Base-by-base conservation (phyloP, 2,888 invertebrate genomes). In the Antheraea yamamai region DNA sequence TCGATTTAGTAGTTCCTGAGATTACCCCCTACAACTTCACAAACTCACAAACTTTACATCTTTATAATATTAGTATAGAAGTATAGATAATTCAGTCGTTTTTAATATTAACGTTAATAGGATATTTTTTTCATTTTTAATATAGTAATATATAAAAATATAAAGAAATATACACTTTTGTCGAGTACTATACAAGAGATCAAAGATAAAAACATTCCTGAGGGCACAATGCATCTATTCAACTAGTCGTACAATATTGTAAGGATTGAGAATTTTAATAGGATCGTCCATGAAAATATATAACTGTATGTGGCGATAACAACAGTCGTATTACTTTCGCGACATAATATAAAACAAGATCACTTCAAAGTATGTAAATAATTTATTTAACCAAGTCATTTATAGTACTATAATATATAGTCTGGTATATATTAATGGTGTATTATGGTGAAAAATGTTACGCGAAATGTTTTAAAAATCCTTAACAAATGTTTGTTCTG, bases 191-290 rank as follows among this genome's bases (percentile, higher is more conserved):
- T 51, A 72, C 72, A 78, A 84, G 82, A 86, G 86, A 88, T 88
- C 81, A 76, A 77, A 79, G 87, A 88, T 89, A 89, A 86, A 39
- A 81, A 80, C 85, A 85, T 88, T 89, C 87, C 85, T 83, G 81
- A 78, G 80, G 82, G 86, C 85, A 90, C 88, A 91, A 90, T 89
- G 86, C 84, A 78, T 85, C 84, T 84, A 88, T 89, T 89, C 86
- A 89, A 80, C 83, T 76, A 81, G 79, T 75, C 73, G 39, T 77
- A 79, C 84, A 81, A 84, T 84, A 80, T 58, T 58, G 64, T 81
- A 82, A 80, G 84, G 83, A 81, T 81, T 80, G 82, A 80, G 86
- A 84, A 88, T 87, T 82, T 87, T 87, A 88, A 88, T 89, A 80
- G 82, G 79, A 82, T 76, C 39, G 73, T 74, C 74, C 77, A 80